Evolutionary conservation across 2,888 invertebrate genomes (phyloP), one percentile per base, ranked within the genome.

Genomic region (Drosophila merina): DNA sequence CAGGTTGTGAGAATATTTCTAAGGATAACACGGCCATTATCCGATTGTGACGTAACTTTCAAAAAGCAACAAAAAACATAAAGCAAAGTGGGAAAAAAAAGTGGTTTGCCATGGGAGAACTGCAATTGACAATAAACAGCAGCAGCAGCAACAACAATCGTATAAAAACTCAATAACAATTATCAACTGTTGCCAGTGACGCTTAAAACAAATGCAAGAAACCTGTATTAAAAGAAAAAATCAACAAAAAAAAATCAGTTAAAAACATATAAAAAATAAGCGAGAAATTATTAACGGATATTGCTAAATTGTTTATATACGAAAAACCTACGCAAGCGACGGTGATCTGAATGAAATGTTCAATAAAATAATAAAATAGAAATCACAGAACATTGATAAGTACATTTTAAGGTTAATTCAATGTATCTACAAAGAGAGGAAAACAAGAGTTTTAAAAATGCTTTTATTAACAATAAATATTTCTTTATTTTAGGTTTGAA

Each of bases 21-120:
- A 52, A 67, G 67, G 67, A 64, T 47, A 38, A 10, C 31, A n/a
- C 14, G 5, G 10, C 20, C 9, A 40, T 26, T 14, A 20, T 7
- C 28, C 8, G 12, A 25, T n/a, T 55, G 45, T 50, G 55, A 72
- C 45, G 55, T 47, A 72, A 62, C 47, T 56, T 48, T 10, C 64
- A 59, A 55, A 31, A 40, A 25, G 44, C 8, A 44, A 44, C 14
- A 20, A 25, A 44, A 44, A 42, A 42, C 40, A 3, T 8, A 57
- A 69, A 38, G 55, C 40, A 44, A 48, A 36, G 30, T 20, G 25
- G 55, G 44, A 25, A 50, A 57, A 71, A 79, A 76, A 79, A 80
- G 85, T 73, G 59, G 85, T 77, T 84, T 84, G 71, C 81, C 85
- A 75, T 84, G 85, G 76, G 74, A 66, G 50, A 74, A 73, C 73